Percentiles rank a stretch among this genome's conserved stretches.
phyloP scores from a whole-genome alignment of 2,797 vertebrate species.

The Rhinogobio ventralis region DNA sequence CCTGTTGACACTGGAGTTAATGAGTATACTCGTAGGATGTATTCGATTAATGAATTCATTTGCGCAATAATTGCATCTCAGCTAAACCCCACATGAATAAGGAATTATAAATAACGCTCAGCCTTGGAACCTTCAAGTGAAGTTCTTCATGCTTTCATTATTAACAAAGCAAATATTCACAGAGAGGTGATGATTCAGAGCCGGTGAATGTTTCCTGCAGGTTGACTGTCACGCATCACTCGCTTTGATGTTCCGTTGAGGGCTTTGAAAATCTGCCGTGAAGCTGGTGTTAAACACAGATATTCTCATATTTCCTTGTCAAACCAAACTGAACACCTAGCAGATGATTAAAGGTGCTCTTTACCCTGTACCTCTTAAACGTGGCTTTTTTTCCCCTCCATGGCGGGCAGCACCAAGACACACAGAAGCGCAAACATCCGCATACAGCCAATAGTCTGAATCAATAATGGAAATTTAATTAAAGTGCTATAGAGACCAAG shows the following conservation, averaged over 20 bases:
- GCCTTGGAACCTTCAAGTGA: slow-evolving; percentile 21
- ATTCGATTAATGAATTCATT: slow-evolving; percentile 39
- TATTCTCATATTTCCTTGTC: slow-evolving; percentile 39
- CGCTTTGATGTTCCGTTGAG: slow-evolving; percentile 19
- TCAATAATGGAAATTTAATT: slow-evolving; percentile 55
- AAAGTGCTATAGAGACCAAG: slow-evolving; percentile 7
- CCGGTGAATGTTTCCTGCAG: slow-evolving; percentile 14
- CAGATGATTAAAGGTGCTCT: slow-evolving; percentile 33
- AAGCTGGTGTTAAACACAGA: slow-evolving; percentile 25
- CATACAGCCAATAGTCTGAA: slow-evolving; percentile 33
- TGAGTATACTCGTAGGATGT: slow-evolving; percentile 36
- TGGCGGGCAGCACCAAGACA: background rate
- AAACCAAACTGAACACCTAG: slow-evolving; percentile 11
- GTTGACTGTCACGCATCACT: slow-evolving; percentile 3
- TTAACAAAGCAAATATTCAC: slow-evolving; percentile 9
- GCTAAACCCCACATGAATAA: slow-evolving; percentile 3
- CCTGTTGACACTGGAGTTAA: slow-evolving; percentile 32
- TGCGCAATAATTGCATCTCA: slow-evolving; percentile 37
- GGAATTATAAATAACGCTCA: slow-evolving; percentile 29
- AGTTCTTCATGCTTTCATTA: slow-evolving; percentile 35
- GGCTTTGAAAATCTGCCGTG: background rate
- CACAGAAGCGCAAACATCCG: slow-evolving; percentile 9
- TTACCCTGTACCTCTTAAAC: slow-evolving; percentile 12
- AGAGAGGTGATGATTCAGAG: slow-evolving; percentile 13
- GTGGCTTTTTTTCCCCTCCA: background rate